Evolutionary conservation across 1,140 invertebrate species (phyloP).

Genomic region (Cyrtorhinus lividipennis): DNA sequence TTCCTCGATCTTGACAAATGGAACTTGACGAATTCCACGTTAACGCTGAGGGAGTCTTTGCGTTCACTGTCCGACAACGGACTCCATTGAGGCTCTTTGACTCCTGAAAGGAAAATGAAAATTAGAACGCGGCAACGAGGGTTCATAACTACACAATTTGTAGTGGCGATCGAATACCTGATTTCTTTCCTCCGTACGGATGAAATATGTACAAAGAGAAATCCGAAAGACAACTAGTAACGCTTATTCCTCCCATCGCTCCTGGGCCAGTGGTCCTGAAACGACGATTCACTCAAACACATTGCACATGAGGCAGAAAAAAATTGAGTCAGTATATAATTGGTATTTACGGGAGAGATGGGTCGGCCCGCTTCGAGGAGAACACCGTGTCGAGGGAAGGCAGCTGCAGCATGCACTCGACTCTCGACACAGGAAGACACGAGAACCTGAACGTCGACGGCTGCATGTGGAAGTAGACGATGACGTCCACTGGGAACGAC

Average conservation of each 20-base stretch:
- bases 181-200: slow-evolving; percentile 85
- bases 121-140: background rate
- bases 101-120: slow-evolving; percentile 21
- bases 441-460: slow-evolving; percentile 91
- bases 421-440: slow-evolving; percentile 84
- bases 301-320: background rate
- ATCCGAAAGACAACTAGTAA: slow-evolving; percentile 86
- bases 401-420: slow-evolving; percentile 90
- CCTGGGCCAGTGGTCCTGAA: slow-evolving; percentile 36
- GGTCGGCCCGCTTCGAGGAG: slow-evolving; percentile 73
- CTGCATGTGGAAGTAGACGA: slow-evolving; percentile 97
- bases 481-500: slow-evolving; percentile 95
- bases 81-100: slow-evolving; percentile 72
- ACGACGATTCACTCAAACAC: background rate
- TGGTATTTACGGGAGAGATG: slow-evolving; percentile 11
- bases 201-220: slow-evolving; percentile 97
- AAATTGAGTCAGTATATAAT: background rate
- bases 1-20: slow-evolving; percentile 80
- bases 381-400: slow-evolving; percentile 75
- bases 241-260: slow-evolving; percentile 72
- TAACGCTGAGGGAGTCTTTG: slow-evolving; percentile 89
- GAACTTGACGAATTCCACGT: slow-evolving; percentile 94
- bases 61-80: slow-evolving; percentile 75
- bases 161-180: slow-evolving; percentile 32
- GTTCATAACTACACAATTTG: slow-evolving; percentile 12